phyloP scores from a whole-genome alignment of 2,797 vertebrate genomes.

The Nothura maculosa region DNA sequence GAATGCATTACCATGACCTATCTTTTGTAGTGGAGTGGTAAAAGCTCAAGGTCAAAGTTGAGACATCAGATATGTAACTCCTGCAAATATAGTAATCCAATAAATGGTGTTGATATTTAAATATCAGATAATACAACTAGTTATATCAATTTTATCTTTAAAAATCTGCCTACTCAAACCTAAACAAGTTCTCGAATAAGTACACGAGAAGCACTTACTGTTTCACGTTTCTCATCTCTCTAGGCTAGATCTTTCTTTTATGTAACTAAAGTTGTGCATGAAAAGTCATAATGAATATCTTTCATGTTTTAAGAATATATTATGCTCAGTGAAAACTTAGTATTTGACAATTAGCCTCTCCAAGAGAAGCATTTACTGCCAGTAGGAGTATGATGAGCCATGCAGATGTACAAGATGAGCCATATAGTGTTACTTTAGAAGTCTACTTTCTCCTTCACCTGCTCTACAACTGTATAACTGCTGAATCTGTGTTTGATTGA shows the following conservation, averaged over 20 bases:
- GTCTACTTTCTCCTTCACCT: background rate
- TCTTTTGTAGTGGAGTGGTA: background rate
- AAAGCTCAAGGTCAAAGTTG: background rate
- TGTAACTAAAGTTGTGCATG: background rate
- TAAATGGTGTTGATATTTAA: background rate
- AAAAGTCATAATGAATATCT: background rate
- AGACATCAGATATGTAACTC: background rate
- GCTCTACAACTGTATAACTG: background rate
- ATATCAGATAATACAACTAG: background rate
- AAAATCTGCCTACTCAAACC: background rate
- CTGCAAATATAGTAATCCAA: fast-evolving
- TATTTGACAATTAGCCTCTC: background rate
- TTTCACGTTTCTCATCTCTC: background rate
- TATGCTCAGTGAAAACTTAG: background rate
- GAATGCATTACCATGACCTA: background rate
- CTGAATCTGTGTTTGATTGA: background rate
- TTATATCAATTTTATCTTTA: background rate
- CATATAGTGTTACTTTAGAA: background rate
- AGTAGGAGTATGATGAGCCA: background rate
- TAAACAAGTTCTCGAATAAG: background rate
- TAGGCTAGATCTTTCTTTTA: background rate
- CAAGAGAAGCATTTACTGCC: background rate
- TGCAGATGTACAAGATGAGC: background rate
- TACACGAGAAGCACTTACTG: background rate
- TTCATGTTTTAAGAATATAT: background rate